Evolutionary conservation across 2,888 invertebrate genomes (phyloP).

Genomic region (Yponomeuta evonymella): DNA sequence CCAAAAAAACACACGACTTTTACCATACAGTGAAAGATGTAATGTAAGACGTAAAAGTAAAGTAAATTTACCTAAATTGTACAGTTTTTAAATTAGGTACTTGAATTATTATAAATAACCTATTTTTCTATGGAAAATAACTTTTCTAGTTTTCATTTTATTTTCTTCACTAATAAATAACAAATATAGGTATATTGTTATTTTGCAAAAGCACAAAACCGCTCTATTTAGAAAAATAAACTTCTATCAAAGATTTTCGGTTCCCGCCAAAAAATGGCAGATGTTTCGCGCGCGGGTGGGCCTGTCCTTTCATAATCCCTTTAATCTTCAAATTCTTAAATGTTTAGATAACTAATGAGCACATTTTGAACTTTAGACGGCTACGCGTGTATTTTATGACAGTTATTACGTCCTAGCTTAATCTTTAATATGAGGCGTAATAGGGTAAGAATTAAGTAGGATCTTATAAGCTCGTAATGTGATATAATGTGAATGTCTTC

Average conservation of each 20-base stretch:
- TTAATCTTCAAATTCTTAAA: constrained; percentile 57
- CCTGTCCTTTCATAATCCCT: constrained; percentile 39
- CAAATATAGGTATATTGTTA: too few relatives aligned
- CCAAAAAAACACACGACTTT: too few relatives aligned
- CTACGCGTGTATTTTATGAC: background rate
- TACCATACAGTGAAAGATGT: too few relatives aligned
- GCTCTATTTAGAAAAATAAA: background rate
- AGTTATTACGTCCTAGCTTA: background rate
- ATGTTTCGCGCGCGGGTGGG: constrained; percentile 58
- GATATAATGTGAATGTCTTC: constrained; percentile 24
- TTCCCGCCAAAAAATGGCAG: constrained; percentile 35
- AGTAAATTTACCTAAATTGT: too few relatives aligned
- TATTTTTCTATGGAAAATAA: too few relatives aligned
- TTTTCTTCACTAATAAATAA: too few relatives aligned
- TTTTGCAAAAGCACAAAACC: too few relatives aligned
- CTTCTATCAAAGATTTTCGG: background rate
- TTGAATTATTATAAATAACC: too few relatives aligned
- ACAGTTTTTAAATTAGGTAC: too few relatives aligned
- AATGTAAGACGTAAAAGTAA: too few relatives aligned
- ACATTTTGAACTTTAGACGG: constrained; percentile 26
- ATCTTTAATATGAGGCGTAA: background rate
- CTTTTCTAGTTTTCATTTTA: too few relatives aligned
- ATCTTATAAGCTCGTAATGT: constrained; percentile 27
- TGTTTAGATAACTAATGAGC: constrained; percentile 55
- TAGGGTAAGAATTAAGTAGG: background rate